phyloP scores from a whole-genome alignment of 2,113 vertebrate genomes.

The Pterocles orientalis region DNA sequence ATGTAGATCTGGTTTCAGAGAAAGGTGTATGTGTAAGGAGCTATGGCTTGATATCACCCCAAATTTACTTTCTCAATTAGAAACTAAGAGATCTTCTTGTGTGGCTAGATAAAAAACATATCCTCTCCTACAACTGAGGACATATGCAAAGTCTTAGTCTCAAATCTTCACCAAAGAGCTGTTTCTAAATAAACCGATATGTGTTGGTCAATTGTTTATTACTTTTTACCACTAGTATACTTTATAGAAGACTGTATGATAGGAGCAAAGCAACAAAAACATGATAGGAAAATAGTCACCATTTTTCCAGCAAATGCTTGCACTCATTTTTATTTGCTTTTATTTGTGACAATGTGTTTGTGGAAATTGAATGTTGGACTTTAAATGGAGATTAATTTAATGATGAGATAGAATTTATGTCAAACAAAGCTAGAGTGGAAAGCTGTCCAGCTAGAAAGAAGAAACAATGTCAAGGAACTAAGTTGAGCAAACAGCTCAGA shows the following conservation, averaged over 20 bases:
- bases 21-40: background rate
- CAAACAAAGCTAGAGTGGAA: background rate
- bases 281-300: background rate
- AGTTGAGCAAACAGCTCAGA: background rate
- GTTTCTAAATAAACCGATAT: slow-evolving; percentile 23
- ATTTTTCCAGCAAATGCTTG: background rate
- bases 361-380: background rate
- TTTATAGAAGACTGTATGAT: background rate
- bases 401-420: background rate
- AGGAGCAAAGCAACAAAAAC: background rate
- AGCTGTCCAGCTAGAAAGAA: background rate
- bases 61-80: background rate
- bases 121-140: background rate
- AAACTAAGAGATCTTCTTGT: background rate
- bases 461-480: background rate
- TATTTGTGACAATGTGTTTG: background rate
- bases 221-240: background rate
- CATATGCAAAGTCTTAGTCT: background rate
- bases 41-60: background rate
- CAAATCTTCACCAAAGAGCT: background rate
- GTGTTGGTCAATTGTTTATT: slow-evolving; percentile 12
- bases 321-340: slow-evolving; percentile 26
- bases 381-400: background rate
- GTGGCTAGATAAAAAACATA: background rate
- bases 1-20: background rate